Base-by-base conservation (phyloP, 2,797 vertebrate species). In the Glyptemys insculpta region DNA sequence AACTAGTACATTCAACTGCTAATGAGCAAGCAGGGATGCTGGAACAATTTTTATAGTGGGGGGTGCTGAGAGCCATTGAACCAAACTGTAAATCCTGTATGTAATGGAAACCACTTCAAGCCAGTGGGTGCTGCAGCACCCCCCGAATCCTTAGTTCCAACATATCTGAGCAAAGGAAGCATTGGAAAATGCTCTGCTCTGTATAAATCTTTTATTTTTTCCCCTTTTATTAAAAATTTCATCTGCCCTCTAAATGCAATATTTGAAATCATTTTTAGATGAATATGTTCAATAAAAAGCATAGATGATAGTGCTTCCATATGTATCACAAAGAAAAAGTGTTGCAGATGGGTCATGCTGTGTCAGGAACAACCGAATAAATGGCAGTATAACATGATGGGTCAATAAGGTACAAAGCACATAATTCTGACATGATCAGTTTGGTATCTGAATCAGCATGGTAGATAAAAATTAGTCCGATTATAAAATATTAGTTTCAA, bases 241-340 rank as follows among this genome's bases (percentile, higher is more conserved):
- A 29, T 90, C 52, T 76, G 0, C 0, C 52, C 93, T 89, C 34
- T 79, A 92, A 79, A 83, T 56, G 81, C 21, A 65, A 68, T 72
- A 57, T 89, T 81, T 83, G 89, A 93, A 50, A 84, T 23, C 82
- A 92, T 89, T 90, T 94, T 79, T 62, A 44, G 80, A 31, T 0
- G 2, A 92, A 37, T 76, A 25, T 94, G 93, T 97, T 82, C 83
- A 76, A 56, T 80, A 81, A 56, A 54, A 59, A 21, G 29, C 62
- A 65, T 19, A 65, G 15, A 68, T 37, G 78, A 47, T 14, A 37
- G 29, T 49, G 53, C 23, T 87, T 88, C 53, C 82, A 80, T 88
- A 91, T 9, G 79, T 84, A n/a, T 88, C 29, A 19, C 78, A 47
- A 81, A 81, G 81, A 68, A 50, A 90, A 31, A 54, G 95, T 81